phyloP scores from a whole-genome alignment of 1,140 invertebrate species.

The Drosophila mauritiana region DNA sequence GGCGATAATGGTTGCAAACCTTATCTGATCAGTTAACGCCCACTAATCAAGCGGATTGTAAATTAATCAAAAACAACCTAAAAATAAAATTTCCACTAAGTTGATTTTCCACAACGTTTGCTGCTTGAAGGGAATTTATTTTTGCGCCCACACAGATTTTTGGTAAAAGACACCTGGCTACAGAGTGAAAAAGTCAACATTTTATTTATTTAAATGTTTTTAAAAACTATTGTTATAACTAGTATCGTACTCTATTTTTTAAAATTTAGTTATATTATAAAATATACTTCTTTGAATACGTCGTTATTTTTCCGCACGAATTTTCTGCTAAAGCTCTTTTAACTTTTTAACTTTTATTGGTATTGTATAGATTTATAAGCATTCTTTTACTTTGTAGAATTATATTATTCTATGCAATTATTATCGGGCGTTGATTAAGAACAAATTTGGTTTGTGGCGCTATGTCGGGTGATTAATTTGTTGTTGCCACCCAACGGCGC shows the following conservation, averaged over 20 bases:
- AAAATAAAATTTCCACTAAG: slow-evolving; percentile 13
- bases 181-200: not conserved
- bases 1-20: slow-evolving; percentile 5
- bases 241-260: too few relatives aligned
- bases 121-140: not conserved
- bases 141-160: slow-evolving; percentile 4
- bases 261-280: too few relatives aligned
- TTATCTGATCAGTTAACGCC: slow-evolving; percentile 27
- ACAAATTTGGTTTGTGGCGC: slow-evolving; percentile 20
- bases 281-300: too few relatives aligned
- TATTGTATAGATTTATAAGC: too few relatives aligned
- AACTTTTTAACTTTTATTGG: too few relatives aligned
- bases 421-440: slow-evolving; percentile 42
- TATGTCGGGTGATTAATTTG: slow-evolving; percentile 22
- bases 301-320: too few relatives aligned
- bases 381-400: not conserved
- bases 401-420: not conserved
- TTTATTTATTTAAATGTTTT: not conserved
- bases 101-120: slow-evolving; percentile 9
- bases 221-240: not conserved
- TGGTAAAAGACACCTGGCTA: slow-evolving; percentile 8
- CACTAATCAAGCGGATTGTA: slow-evolving; percentile 18
- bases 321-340: not conserved
- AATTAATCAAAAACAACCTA: slow-evolving; percentile 20
- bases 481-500: slow-evolving; percentile 43